phyloP scores from a whole-genome alignment of 2,888 invertebrate genomes.

The Deilephila elpenor region DNA sequence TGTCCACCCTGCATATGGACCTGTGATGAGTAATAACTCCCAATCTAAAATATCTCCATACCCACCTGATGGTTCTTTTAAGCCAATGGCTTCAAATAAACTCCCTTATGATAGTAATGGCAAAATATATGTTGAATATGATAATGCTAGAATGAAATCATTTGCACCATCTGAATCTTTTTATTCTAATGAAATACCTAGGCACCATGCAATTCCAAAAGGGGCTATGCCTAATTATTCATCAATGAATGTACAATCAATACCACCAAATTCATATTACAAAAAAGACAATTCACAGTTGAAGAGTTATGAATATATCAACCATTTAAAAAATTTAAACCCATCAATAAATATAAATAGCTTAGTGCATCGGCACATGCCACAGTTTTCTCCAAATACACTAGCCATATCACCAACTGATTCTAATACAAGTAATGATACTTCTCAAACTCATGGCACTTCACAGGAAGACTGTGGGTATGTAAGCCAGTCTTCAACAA shows the following conservation, averaged over 20 bases:
- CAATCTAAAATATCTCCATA: conserved; percentile 71
- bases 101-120: conserved; percentile 64
- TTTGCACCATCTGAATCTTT: conserved; percentile 58
- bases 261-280: conserved; percentile 66
- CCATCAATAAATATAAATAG: conserved; percentile 60
- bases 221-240: conserved; percentile 65
- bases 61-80: conserved; percentile 59
- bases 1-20: conserved; percentile 68
- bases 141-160: conserved; percentile 60
- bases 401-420: conserved; percentile 78
- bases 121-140: conserved; percentile 73
- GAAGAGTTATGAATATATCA: conserved; percentile 69
- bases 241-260: conserved; percentile 61
- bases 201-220: conserved; percentile 63
- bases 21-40: conserved; percentile 62
- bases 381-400: conserved; percentile 75
- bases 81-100: conserved; percentile 64
- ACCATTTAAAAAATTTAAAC: conserved; percentile 66
- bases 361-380: conserved; percentile 62
- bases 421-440: conserved; percentile 75
- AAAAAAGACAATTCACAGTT: conserved; percentile 65
- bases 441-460: conserved; percentile 61
- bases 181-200: conserved; percentile 67
- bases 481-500: conserved; percentile 77
- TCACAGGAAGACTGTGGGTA: conserved; percentile 80